A percentile compares a stretch with the other conserved stretches of the same genome.
These are phyloP conservation scores for honey bee (Apis mellifera) DNA, from an alignment of 1,140 invertebrate species.

Conservation along the genomic window DNA sequence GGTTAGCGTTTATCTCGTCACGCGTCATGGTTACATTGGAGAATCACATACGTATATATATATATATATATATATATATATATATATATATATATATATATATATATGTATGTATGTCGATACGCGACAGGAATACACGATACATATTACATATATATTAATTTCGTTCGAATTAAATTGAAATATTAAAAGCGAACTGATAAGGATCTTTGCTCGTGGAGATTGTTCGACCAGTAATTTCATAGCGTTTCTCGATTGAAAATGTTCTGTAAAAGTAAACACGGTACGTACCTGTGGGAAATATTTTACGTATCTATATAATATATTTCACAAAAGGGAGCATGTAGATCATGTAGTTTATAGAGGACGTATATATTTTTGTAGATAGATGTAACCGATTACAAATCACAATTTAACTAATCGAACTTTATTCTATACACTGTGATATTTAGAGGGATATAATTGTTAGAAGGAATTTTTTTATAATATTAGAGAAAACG, in stretches of 20 bases:
- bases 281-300: conserved; percentile 11
- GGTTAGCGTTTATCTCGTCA: neutral
- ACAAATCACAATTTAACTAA: neutral
- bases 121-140: neutral
- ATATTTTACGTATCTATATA: neutral
- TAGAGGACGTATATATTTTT: neutral
- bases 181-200: neutral
- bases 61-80: no score
- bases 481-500: neutral
- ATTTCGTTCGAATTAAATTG: conserved; percentile 2
- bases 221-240: neutral
- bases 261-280: neutral
- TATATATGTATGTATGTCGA: no score
- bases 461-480: neutral
- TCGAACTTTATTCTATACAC: neutral
- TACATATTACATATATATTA: no score
- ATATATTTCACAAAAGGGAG: neutral
- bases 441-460: neutral
- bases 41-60: neutral
- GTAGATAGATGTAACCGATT: conserved; percentile 2
- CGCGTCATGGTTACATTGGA: neutral
- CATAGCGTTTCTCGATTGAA: neutral
- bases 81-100: no score
- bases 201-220: neutral
- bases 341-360: conserved; percentile 8